These are phyloP conservation scores for Haliclona indistincta DNA, from an alignment of 37 sponge, comb jelly and placozoan genomes.

Conservation along the genomic window DNA sequence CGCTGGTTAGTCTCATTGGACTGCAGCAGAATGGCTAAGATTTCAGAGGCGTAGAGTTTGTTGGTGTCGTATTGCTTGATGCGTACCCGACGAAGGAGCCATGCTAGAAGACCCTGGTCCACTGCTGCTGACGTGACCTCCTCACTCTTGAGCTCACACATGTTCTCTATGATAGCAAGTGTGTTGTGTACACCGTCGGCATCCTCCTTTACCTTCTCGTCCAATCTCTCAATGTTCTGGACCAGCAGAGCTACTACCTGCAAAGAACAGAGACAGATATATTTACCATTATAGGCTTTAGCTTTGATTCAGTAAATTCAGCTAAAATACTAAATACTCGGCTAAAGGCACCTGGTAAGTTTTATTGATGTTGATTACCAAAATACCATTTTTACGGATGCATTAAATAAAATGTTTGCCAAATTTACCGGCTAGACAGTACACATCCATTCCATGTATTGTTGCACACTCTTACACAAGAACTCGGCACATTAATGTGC, in stretches of 20 bases:
- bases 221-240: constrained; percentile 79
- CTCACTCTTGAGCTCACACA: constrained; percentile 76
- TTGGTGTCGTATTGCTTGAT: constrained; percentile 88
- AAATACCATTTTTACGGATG: too few relatives aligned
- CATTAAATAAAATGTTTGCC: too few relatives aligned
- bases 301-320: too few relatives aligned
- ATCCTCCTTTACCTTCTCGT: constrained; percentile 92
- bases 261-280: background rate
- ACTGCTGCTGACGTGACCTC: constrained; percentile 70
- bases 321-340: too few relatives aligned
- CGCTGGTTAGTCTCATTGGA: constrained; percentile 71
- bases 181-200: constrained; percentile 93
- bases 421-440: too few relatives aligned
- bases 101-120: constrained; percentile 86
- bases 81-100: constrained; percentile 88
- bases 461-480: too few relatives aligned
- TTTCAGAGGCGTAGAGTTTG: constrained; percentile 93
- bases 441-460: too few relatives aligned
- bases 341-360: too few relatives aligned
- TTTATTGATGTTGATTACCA: too few relatives aligned
- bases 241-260: constrained; percentile 86
- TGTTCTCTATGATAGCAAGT: constrained; percentile 93
- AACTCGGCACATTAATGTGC: too few relatives aligned
- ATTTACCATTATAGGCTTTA: too few relatives aligned
- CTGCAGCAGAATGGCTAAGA: constrained; percentile 93